Conservation (phyloP, 2,113 vertebrate genomes). For the Pleuronectes platessa region DNA sequence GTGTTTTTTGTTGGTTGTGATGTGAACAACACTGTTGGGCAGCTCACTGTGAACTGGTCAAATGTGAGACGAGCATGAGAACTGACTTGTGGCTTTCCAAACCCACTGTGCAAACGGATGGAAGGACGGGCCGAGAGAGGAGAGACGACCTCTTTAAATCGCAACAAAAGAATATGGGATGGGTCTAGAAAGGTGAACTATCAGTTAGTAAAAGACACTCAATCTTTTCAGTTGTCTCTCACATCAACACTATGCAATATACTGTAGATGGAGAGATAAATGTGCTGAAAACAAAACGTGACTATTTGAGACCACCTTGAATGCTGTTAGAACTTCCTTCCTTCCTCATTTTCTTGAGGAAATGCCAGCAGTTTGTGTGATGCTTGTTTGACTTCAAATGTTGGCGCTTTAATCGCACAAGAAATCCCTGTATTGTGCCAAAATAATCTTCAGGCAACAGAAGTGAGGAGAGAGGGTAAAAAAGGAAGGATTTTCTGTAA, state of each 20-base stretch:
- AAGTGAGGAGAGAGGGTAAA: not conserved
- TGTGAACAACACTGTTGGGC: conserved; percentile 41
- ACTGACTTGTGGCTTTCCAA: conserved; percentile 12
- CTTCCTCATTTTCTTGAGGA: conserved; percentile 13
- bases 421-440: conserved; percentile 48
- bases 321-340: conserved; percentile 42
- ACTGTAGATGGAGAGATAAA: conserved; percentile 41
- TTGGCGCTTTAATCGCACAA: not conserved
- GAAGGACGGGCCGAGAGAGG: not conserved
- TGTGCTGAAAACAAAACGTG: conserved; percentile 16
- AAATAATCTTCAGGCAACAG: conserved; percentile 25
- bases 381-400: conserved; percentile 1
- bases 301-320: conserved; percentile 20
- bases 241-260: conserved; percentile 54
- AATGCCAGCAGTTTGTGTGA: conserved; percentile 11
- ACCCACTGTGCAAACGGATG: not conserved
- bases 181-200: conserved; percentile 1
- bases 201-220: conserved; percentile 5
- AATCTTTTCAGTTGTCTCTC: conserved; percentile 25
- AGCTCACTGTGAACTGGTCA: conserved; percentile 39
- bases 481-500: conserved; percentile 15
- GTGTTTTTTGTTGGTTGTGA: conserved; percentile 53
- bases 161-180: conserved; percentile 5
- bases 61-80: conserved; percentile 20
- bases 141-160: conserved; percentile 13